Evolutionary conservation across 2,888 invertebrate genomes (phyloP).

Genomic region (Lymantria monacha): DNA sequence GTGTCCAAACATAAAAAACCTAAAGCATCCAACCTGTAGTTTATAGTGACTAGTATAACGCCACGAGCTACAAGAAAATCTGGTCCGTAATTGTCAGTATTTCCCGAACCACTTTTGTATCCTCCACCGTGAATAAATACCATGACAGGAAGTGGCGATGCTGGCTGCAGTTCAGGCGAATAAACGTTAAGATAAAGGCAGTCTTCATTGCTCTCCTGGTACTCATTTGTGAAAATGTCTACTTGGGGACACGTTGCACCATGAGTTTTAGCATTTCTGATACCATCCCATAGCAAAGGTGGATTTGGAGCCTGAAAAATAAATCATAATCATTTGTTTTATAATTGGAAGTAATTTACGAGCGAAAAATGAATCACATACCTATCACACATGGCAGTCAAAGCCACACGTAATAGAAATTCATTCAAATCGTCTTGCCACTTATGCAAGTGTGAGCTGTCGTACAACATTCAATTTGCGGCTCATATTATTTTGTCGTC

Average conservation of each 20-base stretch:
- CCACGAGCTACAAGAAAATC: conserved; percentile 47
- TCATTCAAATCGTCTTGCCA: too few species aligned
- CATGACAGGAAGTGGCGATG: conserved; percentile 45
- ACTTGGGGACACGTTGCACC: conserved; percentile 44
- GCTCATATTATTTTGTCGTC: too few species aligned
- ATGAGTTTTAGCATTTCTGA: conserved; percentile 41
- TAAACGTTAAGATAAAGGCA: conserved; percentile 56
- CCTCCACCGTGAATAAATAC: conserved; percentile 55
- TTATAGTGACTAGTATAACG: conserved; percentile 51
- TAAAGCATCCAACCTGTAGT: conserved; percentile 48
- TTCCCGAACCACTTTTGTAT: conserved; percentile 46
- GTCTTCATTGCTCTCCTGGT: conserved; percentile 45
- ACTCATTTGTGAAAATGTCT: conserved; percentile 31
- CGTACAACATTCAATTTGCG: too few species aligned
- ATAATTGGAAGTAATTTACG: too few species aligned
- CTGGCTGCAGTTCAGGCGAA: conserved; percentile 35
- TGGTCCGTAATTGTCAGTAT: conserved; percentile 45
- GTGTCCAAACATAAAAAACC: conserved; percentile 48
- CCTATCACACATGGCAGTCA: too few species aligned
- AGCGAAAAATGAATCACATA: too few species aligned
- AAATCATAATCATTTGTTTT: conserved; percentile 1
- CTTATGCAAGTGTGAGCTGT: too few species aligned
- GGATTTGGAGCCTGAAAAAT: conserved; percentile 46
- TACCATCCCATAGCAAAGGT: conserved; percentile 44
- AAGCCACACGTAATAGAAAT: too few species aligned